Conservation (phyloP, 1,140 invertebrate genomes). For the Dinothrombium tinctorium region DNA sequence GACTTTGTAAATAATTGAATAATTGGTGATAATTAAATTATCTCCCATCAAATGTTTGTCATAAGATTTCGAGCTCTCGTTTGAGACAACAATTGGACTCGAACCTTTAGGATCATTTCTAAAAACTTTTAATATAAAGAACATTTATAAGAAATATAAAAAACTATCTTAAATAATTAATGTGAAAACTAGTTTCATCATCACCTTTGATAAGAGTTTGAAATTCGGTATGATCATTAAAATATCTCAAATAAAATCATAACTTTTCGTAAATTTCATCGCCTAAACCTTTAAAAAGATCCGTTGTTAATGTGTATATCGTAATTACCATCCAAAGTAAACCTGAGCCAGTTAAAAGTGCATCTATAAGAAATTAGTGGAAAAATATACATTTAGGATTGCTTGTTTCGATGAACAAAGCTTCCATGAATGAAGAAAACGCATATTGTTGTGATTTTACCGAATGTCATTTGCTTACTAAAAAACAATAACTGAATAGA, state of each 20-base stretch:
- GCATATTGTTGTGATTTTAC: too few relatives aligned
- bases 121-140: too few relatives aligned
- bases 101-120: conserved; percentile 44
- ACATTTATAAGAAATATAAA: neutral
- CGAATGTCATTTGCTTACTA: too few relatives aligned
- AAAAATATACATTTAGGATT: conserved; percentile 25
- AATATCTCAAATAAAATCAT: conserved; percentile 64
- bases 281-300: conserved; percentile 19
- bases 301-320: conserved; percentile 42
- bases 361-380: conserved; percentile 32
- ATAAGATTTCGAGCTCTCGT: conserved; percentile 37
- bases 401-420: conserved; percentile 38
- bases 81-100: conserved; percentile 49
- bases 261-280: conserved; percentile 29
- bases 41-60: conserved; percentile 41
- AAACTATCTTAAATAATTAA: conserved; percentile 37
- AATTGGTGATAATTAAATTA: conserved; percentile 62
- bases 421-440: conserved; percentile 58
- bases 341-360: conserved; percentile 23
- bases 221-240: conserved; percentile 80
- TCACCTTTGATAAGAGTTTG: conserved; percentile 29
- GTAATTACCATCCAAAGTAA: conserved; percentile 59
- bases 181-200: conserved; percentile 42
- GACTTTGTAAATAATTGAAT: too few relatives aligned
- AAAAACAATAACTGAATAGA: too few relatives aligned